These are phyloP conservation scores for Zoanthus solanderi DNA, from an alignment of 92 coral and sea anemone species.

Conservation along the genomic window DNA sequence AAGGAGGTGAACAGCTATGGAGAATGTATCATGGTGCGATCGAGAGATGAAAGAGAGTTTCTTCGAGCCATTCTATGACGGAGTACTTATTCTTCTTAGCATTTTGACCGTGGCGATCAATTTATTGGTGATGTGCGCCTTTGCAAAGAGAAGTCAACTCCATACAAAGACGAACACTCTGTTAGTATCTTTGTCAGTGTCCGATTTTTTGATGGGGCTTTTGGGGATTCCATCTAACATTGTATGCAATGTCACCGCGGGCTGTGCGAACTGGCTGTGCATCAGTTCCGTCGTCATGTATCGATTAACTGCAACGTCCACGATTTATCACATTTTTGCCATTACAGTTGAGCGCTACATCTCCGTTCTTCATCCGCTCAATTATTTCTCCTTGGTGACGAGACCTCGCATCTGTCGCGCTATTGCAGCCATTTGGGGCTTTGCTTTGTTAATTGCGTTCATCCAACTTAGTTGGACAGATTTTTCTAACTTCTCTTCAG, in stretches of 20 bases:
- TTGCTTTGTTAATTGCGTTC: conserved; percentile 76
- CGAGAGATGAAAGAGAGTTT: background rate
- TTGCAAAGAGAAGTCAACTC: conserved; percentile 66
- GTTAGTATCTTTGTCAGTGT: conserved; percentile 72
- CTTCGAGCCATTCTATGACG: conserved; percentile 74
- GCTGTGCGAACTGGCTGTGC: conserved; percentile 68
- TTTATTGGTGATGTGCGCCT: conserved; percentile 70
- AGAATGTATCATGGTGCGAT: background rate
- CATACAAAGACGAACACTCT: conserved; percentile 85
- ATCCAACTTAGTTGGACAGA: conserved; percentile 88
- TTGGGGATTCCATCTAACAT: conserved; percentile 75
- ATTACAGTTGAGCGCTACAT: conserved; percentile 93
- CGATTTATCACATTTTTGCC: conserved; percentile 91
- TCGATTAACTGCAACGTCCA: conserved; percentile 91
- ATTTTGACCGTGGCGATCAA: conserved; percentile 70
- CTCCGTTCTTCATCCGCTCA: conserved; percentile 85
- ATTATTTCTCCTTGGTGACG: conserved; percentile 80
- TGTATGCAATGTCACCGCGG: conserved; percentile 73
- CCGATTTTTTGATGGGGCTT: conserved; percentile 84
- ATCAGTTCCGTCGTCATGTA: conserved; percentile 81
- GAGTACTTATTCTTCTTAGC: conserved; percentile 72
- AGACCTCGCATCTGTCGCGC: conserved; percentile 70
- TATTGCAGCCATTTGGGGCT: conserved; percentile 79
- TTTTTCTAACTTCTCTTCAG: conserved; percentile 48
- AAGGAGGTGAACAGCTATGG: background rate